phyloP scores from a whole-genome alignment of 2,113 vertebrate species.

The Hydrochoerus hydrochaeris region DNA sequence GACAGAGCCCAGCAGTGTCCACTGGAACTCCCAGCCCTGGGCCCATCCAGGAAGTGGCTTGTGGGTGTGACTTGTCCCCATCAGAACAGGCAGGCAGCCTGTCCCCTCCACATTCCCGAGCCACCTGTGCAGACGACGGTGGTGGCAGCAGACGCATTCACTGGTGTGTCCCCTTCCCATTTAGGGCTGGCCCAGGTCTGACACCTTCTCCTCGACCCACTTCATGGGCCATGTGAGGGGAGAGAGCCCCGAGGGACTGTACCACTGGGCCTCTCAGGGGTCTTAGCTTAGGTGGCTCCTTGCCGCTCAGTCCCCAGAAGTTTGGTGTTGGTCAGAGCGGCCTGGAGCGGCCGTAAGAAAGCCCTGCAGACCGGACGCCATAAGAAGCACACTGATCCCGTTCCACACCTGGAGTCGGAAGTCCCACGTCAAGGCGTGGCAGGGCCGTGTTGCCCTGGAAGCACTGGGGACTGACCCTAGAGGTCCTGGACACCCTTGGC shows the following conservation, averaged over 20 bases:
- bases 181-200: not conserved
- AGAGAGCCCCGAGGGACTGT: not conserved
- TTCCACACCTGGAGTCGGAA: not conserved
- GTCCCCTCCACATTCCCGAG: not conserved
- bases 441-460: no score
- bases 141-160: fast-evolving
- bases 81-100: not conserved
- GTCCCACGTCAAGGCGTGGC: not conserved
- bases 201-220: not conserved
- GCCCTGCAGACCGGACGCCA: not conserved
- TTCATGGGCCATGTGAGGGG: not conserved
- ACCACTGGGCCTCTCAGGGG: not conserved
- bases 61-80: no score
- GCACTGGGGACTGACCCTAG: not conserved
- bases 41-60: not conserved
- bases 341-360: fast-evolving
- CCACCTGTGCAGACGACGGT: not conserved
- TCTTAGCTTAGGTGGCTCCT: not conserved
- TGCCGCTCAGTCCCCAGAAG: no score
- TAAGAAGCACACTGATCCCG: not conserved
- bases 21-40: not conserved
- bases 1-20: not conserved
- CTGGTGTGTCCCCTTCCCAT: not conserved
- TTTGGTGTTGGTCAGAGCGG: fast-evolving
- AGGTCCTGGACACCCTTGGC: not conserved